These are phyloP conservation scores for Petrosia ficiformis DNA, from an alignment of 37 sponge, comb jelly and placozoan species.

Conservation along the genomic window DNA sequence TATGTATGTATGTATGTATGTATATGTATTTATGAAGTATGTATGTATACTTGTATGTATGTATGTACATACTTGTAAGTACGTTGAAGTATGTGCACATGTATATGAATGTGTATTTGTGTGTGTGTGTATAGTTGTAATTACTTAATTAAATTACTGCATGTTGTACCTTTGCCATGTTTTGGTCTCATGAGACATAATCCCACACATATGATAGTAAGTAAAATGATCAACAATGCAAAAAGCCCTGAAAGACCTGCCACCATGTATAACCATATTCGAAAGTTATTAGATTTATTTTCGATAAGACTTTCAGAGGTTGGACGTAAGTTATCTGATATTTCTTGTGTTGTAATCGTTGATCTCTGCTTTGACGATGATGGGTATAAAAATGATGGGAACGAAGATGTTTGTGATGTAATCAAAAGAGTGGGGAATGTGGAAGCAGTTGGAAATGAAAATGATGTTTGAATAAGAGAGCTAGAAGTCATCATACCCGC, in stretches of 20 bases:
- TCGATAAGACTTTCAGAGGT: background rate
- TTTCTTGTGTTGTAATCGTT: background rate
- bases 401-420: background rate
- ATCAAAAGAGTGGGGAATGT: too few species aligned
- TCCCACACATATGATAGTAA: slow-evolving; percentile 4
- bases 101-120: too few species aligned
- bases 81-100: too few species aligned
- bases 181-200: slow-evolving; percentile 3
- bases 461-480: background rate
- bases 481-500: background rate
- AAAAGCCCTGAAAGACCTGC: background rate
- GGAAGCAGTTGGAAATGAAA: too few species aligned
- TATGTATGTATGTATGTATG: too few species aligned
- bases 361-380: background rate
- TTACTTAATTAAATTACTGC: too few species aligned
- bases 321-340: background rate
- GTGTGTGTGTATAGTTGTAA: too few species aligned
- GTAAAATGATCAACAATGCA: background rate
- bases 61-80: too few species aligned
- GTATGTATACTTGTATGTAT: too few species aligned
- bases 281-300: background rate
- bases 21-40: too few species aligned
- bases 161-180: background rate
- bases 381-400: background rate
- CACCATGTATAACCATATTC: background rate